A percentile compares a stretch with the other conserved stretches of the same genome.
Conservation (phyloP, 2,888 invertebrate genomes). For the Deroplatys truncata region DNA sequence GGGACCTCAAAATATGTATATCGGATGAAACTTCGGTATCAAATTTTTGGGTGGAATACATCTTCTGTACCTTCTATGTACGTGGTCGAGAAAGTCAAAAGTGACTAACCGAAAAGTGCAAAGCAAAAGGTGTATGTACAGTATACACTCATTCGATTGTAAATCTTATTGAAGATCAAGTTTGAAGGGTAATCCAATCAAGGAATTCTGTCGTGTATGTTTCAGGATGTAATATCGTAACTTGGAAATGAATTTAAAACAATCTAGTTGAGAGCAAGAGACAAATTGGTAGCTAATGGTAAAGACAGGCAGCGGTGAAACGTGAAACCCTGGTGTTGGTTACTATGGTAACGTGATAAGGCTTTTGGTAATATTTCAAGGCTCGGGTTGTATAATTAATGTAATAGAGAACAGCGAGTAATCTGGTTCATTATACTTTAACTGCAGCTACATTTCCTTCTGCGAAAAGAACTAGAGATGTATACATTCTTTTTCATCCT, state of each 20-base stretch:
- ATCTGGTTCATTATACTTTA: background rate
- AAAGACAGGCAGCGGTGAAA: background rate
- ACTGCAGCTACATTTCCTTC: background rate
- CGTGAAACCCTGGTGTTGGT: background rate
- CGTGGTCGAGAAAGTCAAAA: no score
- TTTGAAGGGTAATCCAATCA: background rate
- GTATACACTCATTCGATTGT: no score
- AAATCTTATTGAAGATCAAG: background rate
- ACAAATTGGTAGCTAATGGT: background rate
- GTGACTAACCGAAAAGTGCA: no score
- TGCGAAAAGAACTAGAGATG: background rate
- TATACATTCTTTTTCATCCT: no score
- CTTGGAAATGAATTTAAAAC: background rate
- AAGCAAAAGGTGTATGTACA: no score
- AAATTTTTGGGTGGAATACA: no score
- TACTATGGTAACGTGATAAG: background rate
- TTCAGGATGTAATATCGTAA: background rate
- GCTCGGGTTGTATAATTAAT: background rate
- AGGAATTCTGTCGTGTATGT: background rate
- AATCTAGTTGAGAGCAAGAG: background rate
- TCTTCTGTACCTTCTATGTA: no score
- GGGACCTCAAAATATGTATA: no score
- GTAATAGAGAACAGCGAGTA: background rate
- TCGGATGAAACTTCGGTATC: no score
- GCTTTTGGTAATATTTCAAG: background rate